Percentiles rank a stretch among this genome's conserved stretches.
phyloP scores from a whole-genome alignment of 2,888 invertebrate species.

The Anthoptus insignis region DNA sequence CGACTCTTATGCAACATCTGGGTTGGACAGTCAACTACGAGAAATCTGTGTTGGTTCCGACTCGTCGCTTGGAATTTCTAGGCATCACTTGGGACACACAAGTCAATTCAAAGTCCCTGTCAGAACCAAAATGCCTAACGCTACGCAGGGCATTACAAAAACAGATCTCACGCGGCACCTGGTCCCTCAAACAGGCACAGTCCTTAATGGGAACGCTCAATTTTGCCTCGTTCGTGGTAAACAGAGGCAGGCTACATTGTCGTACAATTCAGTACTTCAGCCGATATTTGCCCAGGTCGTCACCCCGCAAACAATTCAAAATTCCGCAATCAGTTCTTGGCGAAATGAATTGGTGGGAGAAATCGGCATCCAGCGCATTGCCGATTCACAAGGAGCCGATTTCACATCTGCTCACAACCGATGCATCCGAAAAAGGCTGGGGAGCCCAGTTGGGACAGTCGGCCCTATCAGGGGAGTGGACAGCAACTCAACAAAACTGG shows the following conservation, averaged over 20 bases:
- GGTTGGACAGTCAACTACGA: too few species aligned
- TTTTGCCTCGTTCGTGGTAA: slow-evolving; percentile 38
- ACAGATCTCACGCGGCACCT: too few species aligned
- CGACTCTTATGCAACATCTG: too few species aligned
- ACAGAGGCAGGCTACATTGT: slow-evolving; percentile 41
- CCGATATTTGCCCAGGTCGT: slow-evolving; percentile 28
- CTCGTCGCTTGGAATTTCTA: too few species aligned
- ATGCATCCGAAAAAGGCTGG: slow-evolving; percentile 45
- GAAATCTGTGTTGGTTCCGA: too few species aligned
- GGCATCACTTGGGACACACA: too few species aligned
- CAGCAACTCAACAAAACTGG: slow-evolving; percentile 38
- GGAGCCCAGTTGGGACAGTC: slow-evolving; percentile 39
- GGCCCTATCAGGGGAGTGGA: slow-evolving; percentile 41
- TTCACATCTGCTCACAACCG: slow-evolving; percentile 42
- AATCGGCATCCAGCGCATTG: slow-evolving; percentile 15
- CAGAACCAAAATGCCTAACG: too few species aligned
- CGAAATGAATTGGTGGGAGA: slow-evolving; percentile 43
- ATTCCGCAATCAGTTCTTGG: slow-evolving; percentile 23
- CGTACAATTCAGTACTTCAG: slow-evolving; percentile 41
- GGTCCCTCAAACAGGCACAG: too few species aligned
- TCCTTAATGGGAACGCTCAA: too few species aligned
- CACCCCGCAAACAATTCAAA: slow-evolving; percentile 11
- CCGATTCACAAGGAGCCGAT: slow-evolving; percentile 38
- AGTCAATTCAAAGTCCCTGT: too few species aligned
- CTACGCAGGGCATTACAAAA: too few species aligned